phyloP scores from a whole-genome alignment of 92 coral and sea anemone genomes.

The Porites cylindrica region DNA sequence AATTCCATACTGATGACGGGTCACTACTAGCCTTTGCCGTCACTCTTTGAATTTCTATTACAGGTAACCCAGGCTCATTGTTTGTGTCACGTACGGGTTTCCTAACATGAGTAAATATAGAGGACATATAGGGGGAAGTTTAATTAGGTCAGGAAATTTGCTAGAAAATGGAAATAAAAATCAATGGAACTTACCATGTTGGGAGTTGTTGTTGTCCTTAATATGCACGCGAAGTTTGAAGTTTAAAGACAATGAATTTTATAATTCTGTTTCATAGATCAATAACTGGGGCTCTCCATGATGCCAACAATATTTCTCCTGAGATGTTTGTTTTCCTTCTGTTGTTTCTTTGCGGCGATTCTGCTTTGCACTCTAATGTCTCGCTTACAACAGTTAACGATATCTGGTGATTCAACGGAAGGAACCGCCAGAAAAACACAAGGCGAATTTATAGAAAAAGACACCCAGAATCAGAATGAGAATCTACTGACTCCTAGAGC shows the following conservation, averaged over 20 bases:
- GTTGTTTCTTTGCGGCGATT: neutral
- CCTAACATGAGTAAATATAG: too few relatives aligned
- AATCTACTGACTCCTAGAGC: neutral
- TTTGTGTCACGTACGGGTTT: too few relatives aligned
- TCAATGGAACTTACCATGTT: too few relatives aligned
- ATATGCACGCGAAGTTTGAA: too few relatives aligned
- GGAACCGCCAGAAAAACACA: neutral
- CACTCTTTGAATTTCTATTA: too few relatives aligned
- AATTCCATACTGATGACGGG: too few relatives aligned
- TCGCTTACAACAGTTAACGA: neutral
- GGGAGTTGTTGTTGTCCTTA: too few relatives aligned
- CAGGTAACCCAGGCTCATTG: too few relatives aligned
- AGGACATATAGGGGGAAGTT: too few relatives aligned
- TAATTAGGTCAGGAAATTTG: too few relatives aligned
- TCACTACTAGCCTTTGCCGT: too few relatives aligned
- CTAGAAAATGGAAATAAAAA: too few relatives aligned
- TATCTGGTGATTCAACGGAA: neutral
- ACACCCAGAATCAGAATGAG: neutral
- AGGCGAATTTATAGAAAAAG: neutral
- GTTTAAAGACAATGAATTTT: neutral
- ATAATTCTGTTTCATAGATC: neutral
- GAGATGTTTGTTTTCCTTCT: neutral
- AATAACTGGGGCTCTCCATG: neutral
- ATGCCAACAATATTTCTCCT: neutral
- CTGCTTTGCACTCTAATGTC: neutral